Percentiles rank a stretch among this genome's conserved stretches.
phyloP scores from a whole-genome alignment of 2,888 invertebrate species.

The Lasioglossum malachurum region DNA sequence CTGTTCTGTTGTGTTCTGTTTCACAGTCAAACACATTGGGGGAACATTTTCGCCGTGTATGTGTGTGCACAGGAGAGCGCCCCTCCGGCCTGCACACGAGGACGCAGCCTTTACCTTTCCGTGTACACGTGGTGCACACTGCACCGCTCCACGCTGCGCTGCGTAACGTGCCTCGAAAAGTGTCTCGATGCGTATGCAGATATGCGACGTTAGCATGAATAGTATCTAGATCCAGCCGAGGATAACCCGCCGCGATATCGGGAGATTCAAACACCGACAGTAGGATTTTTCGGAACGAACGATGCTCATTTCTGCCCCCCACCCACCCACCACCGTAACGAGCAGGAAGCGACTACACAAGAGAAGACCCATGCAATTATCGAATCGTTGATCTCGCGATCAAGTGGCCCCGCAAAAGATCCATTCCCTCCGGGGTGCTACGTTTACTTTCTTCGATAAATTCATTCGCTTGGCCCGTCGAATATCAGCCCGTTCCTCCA shows the following conservation, averaged over 20 bases:
- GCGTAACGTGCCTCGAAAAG: constrained; percentile 67
- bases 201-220: constrained; percentile 66
- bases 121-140: constrained; percentile 53
- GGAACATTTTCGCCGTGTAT: constrained; percentile 9
- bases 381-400: neutral
- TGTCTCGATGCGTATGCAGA: constrained; percentile 70
- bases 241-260: constrained; percentile 58
- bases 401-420: neutral
- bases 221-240: constrained; percentile 64
- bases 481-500: neutral
- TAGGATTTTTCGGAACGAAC: constrained; percentile 50
- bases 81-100: constrained; percentile 16
- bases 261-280: constrained; percentile 41
- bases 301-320: constrained; percentile 21
- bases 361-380: constrained; percentile 5
- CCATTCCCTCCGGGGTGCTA: neutral
- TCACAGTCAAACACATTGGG: constrained; percentile 44
- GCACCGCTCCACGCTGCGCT: constrained; percentile 31
- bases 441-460: neutral
- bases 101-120: constrained; percentile 50
- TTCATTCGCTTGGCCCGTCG: neutral
- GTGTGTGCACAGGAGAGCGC: constrained; percentile 4
- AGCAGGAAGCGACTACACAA: neutral
- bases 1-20: constrained; percentile 64
- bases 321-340: neutral